Conservation (phyloP, 2,113 vertebrate species). For the Hucho hucho region DNA sequence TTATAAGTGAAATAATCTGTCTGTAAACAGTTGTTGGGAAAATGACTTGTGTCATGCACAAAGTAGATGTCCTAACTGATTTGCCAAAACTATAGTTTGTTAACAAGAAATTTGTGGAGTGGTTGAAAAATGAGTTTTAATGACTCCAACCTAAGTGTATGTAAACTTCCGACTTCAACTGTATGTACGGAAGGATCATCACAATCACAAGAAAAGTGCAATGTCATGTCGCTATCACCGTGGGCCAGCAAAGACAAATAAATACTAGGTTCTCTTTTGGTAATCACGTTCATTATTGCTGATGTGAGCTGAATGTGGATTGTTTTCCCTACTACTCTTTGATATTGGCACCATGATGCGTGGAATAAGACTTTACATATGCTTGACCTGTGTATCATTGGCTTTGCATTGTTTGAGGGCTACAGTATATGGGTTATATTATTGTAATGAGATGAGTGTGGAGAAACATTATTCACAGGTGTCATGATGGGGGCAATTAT, state of each 20-base stretch:
- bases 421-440: background rate
- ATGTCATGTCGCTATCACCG: slow-evolving; percentile 41
- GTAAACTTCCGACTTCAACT: too few relatives aligned
- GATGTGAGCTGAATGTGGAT: background rate
- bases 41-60: too few relatives aligned
- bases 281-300: background rate
- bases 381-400: slow-evolving; percentile 32
- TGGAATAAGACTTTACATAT: slow-evolving; percentile 21
- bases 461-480: background rate
- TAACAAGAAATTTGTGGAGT: too few relatives aligned
- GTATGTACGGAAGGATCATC: slow-evolving; percentile 12
- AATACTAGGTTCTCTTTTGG: background rate
- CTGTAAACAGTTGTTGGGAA: too few relatives aligned
- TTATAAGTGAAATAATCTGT: too few relatives aligned
- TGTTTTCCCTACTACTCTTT: slow-evolving; percentile 27
- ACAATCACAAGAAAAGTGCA: slow-evolving; percentile 28
- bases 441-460: slow-evolving; percentile 17
- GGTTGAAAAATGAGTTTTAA: too few relatives aligned
- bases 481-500: background rate
- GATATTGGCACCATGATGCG: slow-evolving; percentile 47
- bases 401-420: slow-evolving; percentile 55
- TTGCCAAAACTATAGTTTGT: too few relatives aligned
- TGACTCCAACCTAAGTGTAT: too few relatives aligned
- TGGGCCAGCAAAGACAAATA: slow-evolving; percentile 45
- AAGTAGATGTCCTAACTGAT: too few relatives aligned